These are phyloP conservation scores for Sweltsa coloradensis DNA, from an alignment of 1,140 invertebrate genomes.

Conservation along the genomic window DNA sequence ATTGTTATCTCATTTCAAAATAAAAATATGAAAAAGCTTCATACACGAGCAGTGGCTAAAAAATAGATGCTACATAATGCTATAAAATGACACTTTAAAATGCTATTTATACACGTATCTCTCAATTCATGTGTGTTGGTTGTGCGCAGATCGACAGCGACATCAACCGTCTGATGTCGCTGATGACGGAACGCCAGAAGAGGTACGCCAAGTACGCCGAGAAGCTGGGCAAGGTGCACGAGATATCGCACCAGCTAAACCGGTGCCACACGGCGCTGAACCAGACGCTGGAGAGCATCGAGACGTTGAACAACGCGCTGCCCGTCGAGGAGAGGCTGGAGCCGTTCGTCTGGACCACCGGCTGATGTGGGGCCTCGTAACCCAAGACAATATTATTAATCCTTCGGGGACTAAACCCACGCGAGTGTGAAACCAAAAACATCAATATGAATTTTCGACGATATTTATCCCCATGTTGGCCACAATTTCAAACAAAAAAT, in stretches of 20 bases:
- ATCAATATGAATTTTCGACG: no score
- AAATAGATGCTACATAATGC: no score
- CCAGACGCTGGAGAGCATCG: constrained; percentile 72
- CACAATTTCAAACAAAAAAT: no score
- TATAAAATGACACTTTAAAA: no score
- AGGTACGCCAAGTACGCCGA: constrained; percentile 73
- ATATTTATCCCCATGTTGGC: no score
- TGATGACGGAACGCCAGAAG: constrained; percentile 68
- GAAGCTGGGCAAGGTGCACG: constrained; percentile 64
- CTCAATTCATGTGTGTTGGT: constrained; percentile 11
- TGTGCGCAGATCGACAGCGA: constrained; percentile 56
- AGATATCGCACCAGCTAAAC: constrained; percentile 62
- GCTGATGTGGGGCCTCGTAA: no score
- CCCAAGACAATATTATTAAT: no score
- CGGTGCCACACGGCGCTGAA: constrained; percentile 72
- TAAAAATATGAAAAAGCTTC: no score
- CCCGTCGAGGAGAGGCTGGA: constrained; percentile 74
- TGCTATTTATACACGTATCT: not conserved
- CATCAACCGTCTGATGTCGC: constrained; percentile 51
- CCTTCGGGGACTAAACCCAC: no score
- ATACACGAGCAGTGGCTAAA: not conserved
- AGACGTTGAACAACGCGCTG: constrained; percentile 71
- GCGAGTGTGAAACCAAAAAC: no score
- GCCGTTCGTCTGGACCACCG: constrained; percentile 82
- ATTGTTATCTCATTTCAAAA: no score